These are phyloP conservation scores for Acropternis orthonyx DNA, from an alignment of 2,797 vertebrate genomes.

Conservation along the genomic window DNA sequence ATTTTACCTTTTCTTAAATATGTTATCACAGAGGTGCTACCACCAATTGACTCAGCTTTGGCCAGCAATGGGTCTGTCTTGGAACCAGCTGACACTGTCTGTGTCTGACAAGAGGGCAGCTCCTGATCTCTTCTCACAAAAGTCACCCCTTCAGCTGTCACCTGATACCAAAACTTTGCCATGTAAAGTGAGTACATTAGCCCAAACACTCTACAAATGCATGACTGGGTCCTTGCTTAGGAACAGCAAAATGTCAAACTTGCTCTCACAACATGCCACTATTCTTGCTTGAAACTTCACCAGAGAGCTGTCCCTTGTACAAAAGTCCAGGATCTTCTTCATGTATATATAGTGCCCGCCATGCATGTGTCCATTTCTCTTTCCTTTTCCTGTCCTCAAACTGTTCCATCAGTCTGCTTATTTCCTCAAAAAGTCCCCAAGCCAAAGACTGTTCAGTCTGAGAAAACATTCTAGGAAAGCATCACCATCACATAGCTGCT, in stretches of 20 bases:
- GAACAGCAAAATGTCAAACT: neutral
- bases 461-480: neutral
- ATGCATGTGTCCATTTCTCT: neutral
- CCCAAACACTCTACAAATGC: neutral
- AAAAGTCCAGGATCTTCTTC: neutral
- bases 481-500: neutral
- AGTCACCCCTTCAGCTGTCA: neutral
- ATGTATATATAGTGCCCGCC: neutral
- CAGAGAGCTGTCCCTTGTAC: neutral
- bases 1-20: neutral
- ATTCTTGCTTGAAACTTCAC: neutral
- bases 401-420: neutral
- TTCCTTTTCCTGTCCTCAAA: neutral
- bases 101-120: neutral
- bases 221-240: neutral
- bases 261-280: neutral
- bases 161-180: neutral
- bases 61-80: accelerated
- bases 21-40: neutral
- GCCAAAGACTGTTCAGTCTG: neutral
- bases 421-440: neutral
- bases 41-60: neutral
- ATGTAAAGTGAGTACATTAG: neutral
- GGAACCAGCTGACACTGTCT: neutral
- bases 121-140: neutral